A percentile compares a stretch with the other conserved stretches of the same genome.
These are phyloP conservation scores for Oxycera nigricornis DNA, from an alignment of 2,888 invertebrate genomes.

Conservation along the genomic window DNA sequence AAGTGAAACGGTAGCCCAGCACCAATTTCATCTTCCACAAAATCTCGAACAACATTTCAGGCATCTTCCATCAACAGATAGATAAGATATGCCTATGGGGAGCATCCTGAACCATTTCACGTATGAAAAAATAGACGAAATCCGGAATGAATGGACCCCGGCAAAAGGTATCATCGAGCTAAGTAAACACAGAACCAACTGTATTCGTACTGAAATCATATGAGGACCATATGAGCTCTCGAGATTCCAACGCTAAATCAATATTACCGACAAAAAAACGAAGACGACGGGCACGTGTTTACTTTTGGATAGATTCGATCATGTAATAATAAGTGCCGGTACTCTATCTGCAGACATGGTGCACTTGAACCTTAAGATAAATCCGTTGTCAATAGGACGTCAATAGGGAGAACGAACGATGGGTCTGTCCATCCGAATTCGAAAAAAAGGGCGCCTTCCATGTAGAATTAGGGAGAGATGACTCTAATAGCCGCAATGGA, in stretches of 20 bases:
- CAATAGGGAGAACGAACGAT: not conserved
- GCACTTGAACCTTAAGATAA: constrained; percentile 30
- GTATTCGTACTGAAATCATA: not conserved
- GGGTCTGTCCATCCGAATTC: not conserved
- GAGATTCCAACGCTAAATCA: not conserved
- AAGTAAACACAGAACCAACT: constrained; percentile 19
- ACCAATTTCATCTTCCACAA: no score
- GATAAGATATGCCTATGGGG: no score
- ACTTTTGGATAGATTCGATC: constrained; percentile 22
- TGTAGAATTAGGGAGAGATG: constrained; percentile 1
- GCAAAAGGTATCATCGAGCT: constrained; percentile 30
- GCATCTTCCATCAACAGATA: no score
- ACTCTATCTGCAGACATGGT: not conserved
- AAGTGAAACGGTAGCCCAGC: no score
- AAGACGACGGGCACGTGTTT: constrained; percentile 23
- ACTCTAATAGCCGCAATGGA: not conserved
- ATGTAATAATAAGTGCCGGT: not conserved
- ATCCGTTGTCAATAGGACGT: constrained; percentile 11
- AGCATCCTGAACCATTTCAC: not conserved
- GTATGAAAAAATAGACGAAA: not conserved
- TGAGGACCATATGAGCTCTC: not conserved
- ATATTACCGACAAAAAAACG: not conserved
- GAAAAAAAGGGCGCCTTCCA: not conserved
- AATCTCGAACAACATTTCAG: no score
- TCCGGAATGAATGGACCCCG: constrained; percentile 10